Evolutionary conservation across 2,797 vertebrate genomes (phyloP).

Genomic region (Anisognathus igniventris): DNA sequence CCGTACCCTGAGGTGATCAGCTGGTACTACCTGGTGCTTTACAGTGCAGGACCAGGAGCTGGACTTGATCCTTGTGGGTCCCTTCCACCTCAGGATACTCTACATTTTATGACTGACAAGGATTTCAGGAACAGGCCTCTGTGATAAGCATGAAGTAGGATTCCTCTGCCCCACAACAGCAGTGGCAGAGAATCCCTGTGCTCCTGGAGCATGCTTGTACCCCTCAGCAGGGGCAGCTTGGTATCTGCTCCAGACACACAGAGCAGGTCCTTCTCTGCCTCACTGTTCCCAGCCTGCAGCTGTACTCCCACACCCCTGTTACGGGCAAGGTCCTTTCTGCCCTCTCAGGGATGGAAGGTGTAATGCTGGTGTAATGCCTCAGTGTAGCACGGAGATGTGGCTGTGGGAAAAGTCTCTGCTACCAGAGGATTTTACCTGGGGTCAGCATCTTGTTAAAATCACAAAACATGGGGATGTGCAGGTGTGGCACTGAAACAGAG

Average conservation of each 20-base stretch:
- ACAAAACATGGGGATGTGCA: not conserved
- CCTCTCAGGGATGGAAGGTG: not conserved
- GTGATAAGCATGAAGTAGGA: not conserved
- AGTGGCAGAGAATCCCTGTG: not conserved
- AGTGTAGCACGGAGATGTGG: not conserved
- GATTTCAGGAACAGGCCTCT: not conserved
- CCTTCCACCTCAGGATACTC: not conserved
- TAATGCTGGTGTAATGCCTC: not conserved
- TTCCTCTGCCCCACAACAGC: not conserved
- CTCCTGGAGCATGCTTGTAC: not conserved
- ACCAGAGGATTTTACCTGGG: not conserved
- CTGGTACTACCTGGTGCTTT: not conserved
- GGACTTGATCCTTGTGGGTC: not conserved
- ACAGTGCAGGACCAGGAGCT: not conserved
- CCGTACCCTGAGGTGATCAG: not conserved
- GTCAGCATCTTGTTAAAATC: not conserved
- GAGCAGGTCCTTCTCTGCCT: not conserved
- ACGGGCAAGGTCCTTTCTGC: not conserved
- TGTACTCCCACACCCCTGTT: fast-evolving
- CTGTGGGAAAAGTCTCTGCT: not conserved
- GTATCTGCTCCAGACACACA: not conserved
- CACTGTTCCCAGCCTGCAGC: not conserved
- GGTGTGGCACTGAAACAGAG: not conserved
- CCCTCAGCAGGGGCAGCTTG: not conserved
- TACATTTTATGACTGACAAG: not conserved